Percentiles rank a stretch among this genome's conserved stretches.
phyloP scores from a whole-genome alignment of 2,113 vertebrate species.

The Gavialis gangeticus region DNA sequence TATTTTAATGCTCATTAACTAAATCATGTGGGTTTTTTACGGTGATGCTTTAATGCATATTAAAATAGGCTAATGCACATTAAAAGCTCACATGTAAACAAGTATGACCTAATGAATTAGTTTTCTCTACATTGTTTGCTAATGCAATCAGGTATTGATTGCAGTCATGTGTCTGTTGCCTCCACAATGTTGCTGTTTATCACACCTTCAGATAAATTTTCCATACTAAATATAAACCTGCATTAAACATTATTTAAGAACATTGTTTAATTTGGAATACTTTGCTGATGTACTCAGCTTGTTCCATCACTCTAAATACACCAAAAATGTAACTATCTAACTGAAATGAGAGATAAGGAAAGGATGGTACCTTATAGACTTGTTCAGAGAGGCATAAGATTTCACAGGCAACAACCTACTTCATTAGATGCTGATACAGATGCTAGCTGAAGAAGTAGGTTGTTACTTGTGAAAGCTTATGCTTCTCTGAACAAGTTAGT shows the following conservation, averaged over 20 bases:
- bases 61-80: not conserved
- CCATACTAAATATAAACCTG: constrained; percentile 27
- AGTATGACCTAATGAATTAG: not conserved
- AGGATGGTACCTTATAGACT: too few species aligned
- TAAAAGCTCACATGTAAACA: not conserved
- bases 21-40: too few species aligned
- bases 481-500: too few species aligned
- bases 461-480: too few species aligned
- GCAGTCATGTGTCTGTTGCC: constrained; percentile 15
- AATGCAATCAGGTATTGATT: not conserved
- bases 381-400: too few species aligned
- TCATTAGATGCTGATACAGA: too few species aligned
- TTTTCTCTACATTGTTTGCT: not conserved
- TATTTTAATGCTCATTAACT: too few species aligned
- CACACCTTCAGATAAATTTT: constrained; percentile 36
- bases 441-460: too few species aligned
- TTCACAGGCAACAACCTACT: too few species aligned
- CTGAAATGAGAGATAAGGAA: not conserved
- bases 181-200: constrained; percentile 38
- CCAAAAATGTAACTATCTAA: constrained; percentile 60
- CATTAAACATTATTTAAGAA: constrained; percentile 60
- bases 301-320: constrained; percentile 53
- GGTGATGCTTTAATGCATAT: too few species aligned
- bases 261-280: constrained; percentile 51
- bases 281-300: constrained; percentile 16